phyloP scores from a whole-genome alignment of 2,797 vertebrate genomes.

The Chelmon rostratus region DNA sequence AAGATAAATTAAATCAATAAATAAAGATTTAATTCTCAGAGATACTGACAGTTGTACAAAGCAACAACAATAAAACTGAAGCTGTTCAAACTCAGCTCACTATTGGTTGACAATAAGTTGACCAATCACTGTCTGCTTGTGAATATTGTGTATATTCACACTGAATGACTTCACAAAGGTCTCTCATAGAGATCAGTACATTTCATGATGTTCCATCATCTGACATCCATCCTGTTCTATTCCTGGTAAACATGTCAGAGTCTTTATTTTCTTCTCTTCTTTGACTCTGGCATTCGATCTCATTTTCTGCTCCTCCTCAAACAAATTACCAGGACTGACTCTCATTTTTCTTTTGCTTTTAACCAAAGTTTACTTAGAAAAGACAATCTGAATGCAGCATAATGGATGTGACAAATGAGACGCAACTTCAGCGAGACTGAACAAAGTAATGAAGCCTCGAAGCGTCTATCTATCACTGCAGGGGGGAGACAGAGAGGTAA shows the following conservation, averaged over 20 bases:
- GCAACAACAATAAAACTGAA: neutral
- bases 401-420: constrained; percentile 42
- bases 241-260: neutral
- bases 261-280: neutral
- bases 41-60: neutral
- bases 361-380: constrained; percentile 35
- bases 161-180: neutral
- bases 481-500: neutral
- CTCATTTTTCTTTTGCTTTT: constrained; percentile 20
- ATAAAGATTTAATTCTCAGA: too few species aligned
- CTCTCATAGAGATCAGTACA: neutral
- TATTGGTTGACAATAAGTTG: neutral
- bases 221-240: neutral
- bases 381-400: constrained; percentile 21
- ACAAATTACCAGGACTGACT: constrained; percentile 1
- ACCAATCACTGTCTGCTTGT: neutral
- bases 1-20: too few species aligned
- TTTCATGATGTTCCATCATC: neutral
- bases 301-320: neutral
- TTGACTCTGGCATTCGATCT: neutral
- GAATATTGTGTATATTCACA: neutral
- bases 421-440: neutral
- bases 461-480: constrained; percentile 20
- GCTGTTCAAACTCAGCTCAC: neutral
- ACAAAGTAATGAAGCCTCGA: constrained; percentile 35